phyloP scores from a whole-genome alignment of 2,797 vertebrate species.

The Lateolabrax maculatus region DNA sequence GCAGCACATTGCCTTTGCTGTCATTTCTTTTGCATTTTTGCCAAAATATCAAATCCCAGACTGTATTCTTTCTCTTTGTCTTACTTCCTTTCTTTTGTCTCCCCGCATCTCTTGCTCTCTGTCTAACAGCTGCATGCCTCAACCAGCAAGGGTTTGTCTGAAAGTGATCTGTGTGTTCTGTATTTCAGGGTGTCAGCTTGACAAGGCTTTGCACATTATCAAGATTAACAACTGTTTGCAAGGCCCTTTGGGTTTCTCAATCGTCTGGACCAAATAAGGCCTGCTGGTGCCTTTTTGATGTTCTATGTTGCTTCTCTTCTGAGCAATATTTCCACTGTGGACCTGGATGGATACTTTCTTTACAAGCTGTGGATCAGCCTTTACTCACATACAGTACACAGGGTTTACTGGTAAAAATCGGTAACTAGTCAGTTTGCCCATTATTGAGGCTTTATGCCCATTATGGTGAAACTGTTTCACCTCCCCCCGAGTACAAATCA shows the following conservation, averaged over 20 bases:
- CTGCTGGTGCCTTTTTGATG: background rate
- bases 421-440: background rate
- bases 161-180: conserved; percentile 59
- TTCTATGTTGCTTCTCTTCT: background rate
- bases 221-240: conserved; percentile 65
- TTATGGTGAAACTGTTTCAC: background rate
- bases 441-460: background rate
- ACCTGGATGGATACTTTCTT: background rate
- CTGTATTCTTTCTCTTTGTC: background rate
- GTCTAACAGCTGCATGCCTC: conserved; percentile 66
- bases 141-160: conserved; percentile 55
- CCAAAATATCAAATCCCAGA: conserved; percentile 1
- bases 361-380: background rate
- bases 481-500: background rate
- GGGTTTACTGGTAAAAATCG: background rate
- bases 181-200: conserved; percentile 63
- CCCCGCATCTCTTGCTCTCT: background rate
- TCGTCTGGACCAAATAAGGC: conserved; percentile 5
- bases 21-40: conserved; percentile 5
- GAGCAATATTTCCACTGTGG: background rate
- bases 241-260: conserved; percentile 5
- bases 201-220: conserved; percentile 69
- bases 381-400: background rate
- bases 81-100: background rate
- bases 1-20: background rate